phyloP scores from a whole-genome alignment of 2,113 vertebrate species.

The Strix uralensis region DNA sequence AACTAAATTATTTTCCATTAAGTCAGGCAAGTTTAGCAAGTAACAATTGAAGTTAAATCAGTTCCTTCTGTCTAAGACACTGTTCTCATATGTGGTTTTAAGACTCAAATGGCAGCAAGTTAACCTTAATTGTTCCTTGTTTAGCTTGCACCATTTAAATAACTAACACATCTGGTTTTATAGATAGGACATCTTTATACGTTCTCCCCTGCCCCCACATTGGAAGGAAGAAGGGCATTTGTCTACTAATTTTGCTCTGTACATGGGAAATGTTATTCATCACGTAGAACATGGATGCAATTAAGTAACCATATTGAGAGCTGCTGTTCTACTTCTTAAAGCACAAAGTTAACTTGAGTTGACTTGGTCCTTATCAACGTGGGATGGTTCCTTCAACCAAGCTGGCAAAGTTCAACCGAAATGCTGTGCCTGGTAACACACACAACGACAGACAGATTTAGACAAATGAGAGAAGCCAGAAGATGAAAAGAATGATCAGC shows the following conservation, averaged over 20 bases:
- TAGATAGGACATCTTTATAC: background rate
- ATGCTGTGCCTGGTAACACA: background rate
- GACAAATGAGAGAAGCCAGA: background rate
- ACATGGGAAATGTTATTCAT: conserved; percentile 23
- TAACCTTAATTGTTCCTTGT: conserved; percentile 44
- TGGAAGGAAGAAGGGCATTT: conserved; percentile 15
- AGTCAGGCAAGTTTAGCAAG: conserved; percentile 8
- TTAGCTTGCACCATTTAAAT: conserved; percentile 33
- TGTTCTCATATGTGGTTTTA: conserved; percentile 29
- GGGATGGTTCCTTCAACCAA: background rate
- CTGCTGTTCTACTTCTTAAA: background rate
- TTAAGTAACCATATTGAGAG: conserved; percentile 22
- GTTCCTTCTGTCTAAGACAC: conserved; percentile 14
- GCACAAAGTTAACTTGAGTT: background rate
- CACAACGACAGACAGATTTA: background rate
- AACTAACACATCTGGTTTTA: conserved; percentile 43
- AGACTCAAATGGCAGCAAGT: conserved; percentile 18
- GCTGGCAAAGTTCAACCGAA: background rate
- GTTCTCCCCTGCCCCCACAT: background rate
- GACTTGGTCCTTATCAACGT: background rate
- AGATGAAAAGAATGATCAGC: background rate
- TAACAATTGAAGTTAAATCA: conserved; percentile 25
- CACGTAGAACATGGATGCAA: conserved; percentile 18
- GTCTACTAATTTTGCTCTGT: conserved; percentile 15
- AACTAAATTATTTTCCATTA: conserved; percentile 20